These are phyloP conservation scores for Steatocranus sp. DNA, from an alignment of 2,797 vertebrate genomes.

Conservation along the genomic window DNA sequence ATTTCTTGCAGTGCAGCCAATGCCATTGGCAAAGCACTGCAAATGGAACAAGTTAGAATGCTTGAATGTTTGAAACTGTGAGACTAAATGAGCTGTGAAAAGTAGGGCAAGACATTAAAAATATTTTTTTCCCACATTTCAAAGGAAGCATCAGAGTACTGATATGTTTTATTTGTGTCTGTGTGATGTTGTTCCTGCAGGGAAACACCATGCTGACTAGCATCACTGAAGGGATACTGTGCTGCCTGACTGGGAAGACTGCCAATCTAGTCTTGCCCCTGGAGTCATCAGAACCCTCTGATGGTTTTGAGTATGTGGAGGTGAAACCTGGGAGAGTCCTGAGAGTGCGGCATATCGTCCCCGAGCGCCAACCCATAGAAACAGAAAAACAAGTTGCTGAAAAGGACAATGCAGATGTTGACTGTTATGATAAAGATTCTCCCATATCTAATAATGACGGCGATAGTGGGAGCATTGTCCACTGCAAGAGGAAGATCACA, in stretches of 20 bases:
- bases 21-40: conserved; percentile 12
- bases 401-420: neutral
- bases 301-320: conserved; percentile 92
- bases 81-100: neutral
- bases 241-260: conserved; percentile 90
- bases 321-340: conserved; percentile 93
- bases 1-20: conserved; percentile 7
- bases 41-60: neutral
- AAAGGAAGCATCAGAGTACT: neutral
- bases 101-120: neutral
- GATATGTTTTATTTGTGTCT: conserved; percentile 1
- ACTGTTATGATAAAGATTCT: neutral
- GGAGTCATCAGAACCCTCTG: conserved; percentile 81
- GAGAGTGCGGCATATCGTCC: conserved; percentile 82
- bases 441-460: neutral
- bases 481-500: conserved; percentile 91
- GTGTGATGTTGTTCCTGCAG: conserved; percentile 32
- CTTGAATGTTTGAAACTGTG: neutral
- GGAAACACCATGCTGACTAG: conserved; percentile 86
- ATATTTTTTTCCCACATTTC: neutral
- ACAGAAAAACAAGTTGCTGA: conserved; percentile 26
- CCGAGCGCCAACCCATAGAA: conserved; percentile 43
- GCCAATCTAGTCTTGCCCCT: conserved; percentile 84
- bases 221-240: conserved; percentile 90
- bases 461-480: conserved; percentile 68